These are phyloP conservation scores for Fratercula arctica DNA, from an alignment of 2,797 vertebrate species.

Conservation along the genomic window DNA sequence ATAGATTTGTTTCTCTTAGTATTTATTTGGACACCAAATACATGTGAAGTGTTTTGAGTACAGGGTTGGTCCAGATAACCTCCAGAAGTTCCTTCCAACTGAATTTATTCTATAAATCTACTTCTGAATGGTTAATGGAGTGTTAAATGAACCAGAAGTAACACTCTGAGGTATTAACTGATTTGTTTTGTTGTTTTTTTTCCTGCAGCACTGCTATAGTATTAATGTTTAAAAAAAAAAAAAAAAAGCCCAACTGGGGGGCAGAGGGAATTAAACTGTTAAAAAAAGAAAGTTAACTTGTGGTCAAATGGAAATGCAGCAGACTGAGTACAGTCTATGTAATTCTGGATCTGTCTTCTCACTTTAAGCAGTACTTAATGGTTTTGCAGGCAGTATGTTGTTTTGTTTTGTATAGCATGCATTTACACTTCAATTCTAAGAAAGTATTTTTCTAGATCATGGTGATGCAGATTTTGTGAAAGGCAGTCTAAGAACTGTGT, in stretches of 20 bases:
- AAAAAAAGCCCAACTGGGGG: neutral
- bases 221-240: neutral
- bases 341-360: neutral
- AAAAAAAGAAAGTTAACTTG: neutral
- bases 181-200: neutral
- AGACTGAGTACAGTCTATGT: neutral
- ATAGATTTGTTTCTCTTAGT: neutral
- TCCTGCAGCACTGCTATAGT: neutral
- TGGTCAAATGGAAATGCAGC: neutral
- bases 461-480: neutral
- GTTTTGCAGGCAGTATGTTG: neutral
- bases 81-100: neutral
- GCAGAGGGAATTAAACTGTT: neutral
- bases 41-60: neutral
- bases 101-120: neutral
- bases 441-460: neutral
- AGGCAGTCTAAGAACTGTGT: neutral
- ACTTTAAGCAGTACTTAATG: neutral
- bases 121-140: neutral
- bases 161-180: neutral
- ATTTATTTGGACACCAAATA: neutral
- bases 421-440: neutral
- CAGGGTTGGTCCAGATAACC: neutral
- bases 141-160: slow-evolving; percentile 25
- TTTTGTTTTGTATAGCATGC: neutral